These are phyloP conservation scores for Myodes glareolus DNA, from an alignment of 2,113 vertebrate species.

Conservation along the genomic window DNA sequence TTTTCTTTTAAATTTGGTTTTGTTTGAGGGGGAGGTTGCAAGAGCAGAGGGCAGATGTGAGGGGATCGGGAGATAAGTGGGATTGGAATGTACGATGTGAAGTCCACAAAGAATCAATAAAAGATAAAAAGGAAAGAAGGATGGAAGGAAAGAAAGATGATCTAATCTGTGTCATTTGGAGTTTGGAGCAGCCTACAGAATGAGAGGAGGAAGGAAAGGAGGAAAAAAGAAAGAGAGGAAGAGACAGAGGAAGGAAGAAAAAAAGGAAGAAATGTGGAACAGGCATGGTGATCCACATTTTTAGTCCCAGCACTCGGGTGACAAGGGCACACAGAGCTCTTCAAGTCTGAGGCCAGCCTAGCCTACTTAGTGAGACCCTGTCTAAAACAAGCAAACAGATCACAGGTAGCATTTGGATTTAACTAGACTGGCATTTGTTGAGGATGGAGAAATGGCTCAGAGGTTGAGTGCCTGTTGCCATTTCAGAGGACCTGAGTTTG, in stretches of 20 bases:
- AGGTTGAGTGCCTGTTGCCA: neutral
- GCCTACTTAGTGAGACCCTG: neutral
- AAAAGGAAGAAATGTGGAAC: neutral
- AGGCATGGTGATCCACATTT: neutral
- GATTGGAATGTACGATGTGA: neutral
- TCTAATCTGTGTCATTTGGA: no score
- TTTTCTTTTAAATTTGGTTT: neutral
- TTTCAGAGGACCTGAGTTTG: neutral
- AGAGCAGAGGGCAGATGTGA: neutral
- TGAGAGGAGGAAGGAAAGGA: no score
- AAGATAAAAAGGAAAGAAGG: neutral
- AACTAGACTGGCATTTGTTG: neutral
- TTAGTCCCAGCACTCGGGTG: neutral
- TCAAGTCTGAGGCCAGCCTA: neutral
- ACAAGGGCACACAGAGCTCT: neutral
- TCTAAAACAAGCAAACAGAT: neutral
- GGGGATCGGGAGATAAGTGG: neutral
- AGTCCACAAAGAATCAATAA: neutral
- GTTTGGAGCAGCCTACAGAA: no score
- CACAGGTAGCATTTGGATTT: neutral
- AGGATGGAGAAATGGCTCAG: neutral
- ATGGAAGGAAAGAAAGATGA: no score
- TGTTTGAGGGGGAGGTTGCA: neutral
- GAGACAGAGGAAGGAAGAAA: neutral
- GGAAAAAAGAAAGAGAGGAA: no score